These are phyloP conservation scores for Gymnoscopelus microlampas DNA, from an alignment of 2,797 vertebrate genomes.

Conservation along the genomic window DNA sequence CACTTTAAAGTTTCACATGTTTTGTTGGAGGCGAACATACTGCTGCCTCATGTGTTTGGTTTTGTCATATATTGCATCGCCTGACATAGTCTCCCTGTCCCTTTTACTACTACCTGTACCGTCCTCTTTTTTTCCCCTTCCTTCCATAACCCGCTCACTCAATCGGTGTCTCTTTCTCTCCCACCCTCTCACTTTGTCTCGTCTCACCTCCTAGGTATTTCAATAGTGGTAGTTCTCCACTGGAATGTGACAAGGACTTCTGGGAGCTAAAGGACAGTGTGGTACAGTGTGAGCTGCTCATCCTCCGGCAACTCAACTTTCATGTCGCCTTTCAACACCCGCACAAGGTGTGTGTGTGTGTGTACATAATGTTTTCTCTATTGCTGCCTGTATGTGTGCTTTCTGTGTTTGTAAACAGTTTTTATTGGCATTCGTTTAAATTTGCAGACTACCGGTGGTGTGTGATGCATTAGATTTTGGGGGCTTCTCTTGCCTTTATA, in stretches of 20 bases:
- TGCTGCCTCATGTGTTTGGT: no score
- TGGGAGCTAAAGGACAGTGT: constrained; percentile 92
- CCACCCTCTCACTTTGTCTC: not conserved
- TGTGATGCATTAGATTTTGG: no score
- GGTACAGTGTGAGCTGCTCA: constrained; percentile 89
- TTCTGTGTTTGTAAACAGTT: not conserved
- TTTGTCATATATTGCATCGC: no score
- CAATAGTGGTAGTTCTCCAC: constrained; percentile 78
- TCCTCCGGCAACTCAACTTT: constrained; percentile 88
- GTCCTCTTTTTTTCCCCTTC: not conserved
- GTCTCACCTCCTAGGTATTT: constrained; percentile 79
- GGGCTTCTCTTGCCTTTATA: no score
- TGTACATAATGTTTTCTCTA: not conserved
- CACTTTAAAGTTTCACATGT: no score
- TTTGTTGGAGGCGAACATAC: no score
- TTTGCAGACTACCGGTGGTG: no score
- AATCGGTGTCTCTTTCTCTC: no score
- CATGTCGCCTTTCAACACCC: constrained; percentile 90
- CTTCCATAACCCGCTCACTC: no score
- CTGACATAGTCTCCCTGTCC: not conserved
- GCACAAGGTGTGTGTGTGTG: constrained; percentile 80
- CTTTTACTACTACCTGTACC: not conserved
- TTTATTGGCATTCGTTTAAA: no score
- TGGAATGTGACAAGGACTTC: constrained; percentile 87
- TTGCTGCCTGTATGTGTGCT: constrained; percentile 11